Percentiles rank a stretch among this genome's conserved stretches.
phyloP scores from a whole-genome alignment of 2,113 vertebrate genomes.

The Lampris incognitus region DNA sequence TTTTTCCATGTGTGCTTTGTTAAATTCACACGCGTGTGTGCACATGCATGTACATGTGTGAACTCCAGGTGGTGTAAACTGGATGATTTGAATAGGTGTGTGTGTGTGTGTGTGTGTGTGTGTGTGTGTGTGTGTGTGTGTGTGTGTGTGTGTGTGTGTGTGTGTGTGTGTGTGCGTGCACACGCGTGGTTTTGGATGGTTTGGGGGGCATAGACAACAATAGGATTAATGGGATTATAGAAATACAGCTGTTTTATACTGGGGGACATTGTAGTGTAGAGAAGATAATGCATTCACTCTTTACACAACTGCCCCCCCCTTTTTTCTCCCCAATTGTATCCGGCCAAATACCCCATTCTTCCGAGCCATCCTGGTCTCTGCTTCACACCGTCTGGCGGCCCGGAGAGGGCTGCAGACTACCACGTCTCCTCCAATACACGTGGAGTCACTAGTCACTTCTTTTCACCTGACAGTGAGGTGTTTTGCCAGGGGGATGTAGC shows the following conservation, averaged over 20 bases:
- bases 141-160: constrained; percentile 1
- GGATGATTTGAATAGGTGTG: background rate
- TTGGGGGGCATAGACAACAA: constrained; percentile 64
- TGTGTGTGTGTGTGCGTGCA: constrained; percentile 36
- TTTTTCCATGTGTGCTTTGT: too few relatives aligned
- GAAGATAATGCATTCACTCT: constrained; percentile 27
- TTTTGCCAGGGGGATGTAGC: too few relatives aligned
- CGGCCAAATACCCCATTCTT: background rate
- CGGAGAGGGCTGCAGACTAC: too few relatives aligned
- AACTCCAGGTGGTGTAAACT: too few relatives aligned
- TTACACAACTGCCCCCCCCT: constrained; percentile 32
- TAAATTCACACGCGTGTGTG: background rate
- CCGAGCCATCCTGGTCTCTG: too few relatives aligned
- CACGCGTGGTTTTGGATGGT: constrained; percentile 10
- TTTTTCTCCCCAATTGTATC: constrained; percentile 59
- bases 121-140: background rate
- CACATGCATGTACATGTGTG: background rate
- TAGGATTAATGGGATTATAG: constrained; percentile 82
- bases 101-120: background rate
- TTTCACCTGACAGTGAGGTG: too few relatives aligned
- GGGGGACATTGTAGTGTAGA: constrained; percentile 63
- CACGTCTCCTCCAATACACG: too few relatives aligned
- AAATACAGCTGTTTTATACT: constrained; percentile 72
- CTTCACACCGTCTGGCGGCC: too few relatives aligned
- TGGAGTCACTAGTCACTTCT: too few relatives aligned